Evolutionary conservation across 2,113 vertebrate genomes (phyloP), one percentile per base, ranked within the genome.

Genomic region (Tyto alba): DNA sequence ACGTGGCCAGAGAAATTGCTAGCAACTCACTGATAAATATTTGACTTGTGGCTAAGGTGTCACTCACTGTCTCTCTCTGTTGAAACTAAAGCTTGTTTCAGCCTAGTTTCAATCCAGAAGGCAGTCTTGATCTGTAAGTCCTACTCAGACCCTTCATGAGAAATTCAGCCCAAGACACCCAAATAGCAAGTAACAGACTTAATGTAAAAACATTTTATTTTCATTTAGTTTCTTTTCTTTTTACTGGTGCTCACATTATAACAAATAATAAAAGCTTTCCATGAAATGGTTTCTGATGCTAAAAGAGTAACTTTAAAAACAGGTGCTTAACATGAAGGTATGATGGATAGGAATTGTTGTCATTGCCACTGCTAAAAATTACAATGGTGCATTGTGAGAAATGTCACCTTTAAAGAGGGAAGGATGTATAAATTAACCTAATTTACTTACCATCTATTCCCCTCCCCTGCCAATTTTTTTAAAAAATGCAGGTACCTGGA

Each of bases 401-500:
- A 64, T 52, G 18, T 2, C 30, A 36, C 8, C 16, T 85, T 55
- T 38, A 84, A 71, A 55, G 19, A 73, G 12, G 7, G 69, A 71
- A 81, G 5, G 7, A n/a, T 73, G 19, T 47, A 23, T 41, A 50
- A 69, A 84, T 66, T 18, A 66, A 57, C 4, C 5, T 27, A 66
- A 38, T 53, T 77, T 10, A 15, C 18, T 77, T 41, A n/a, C 18
- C 4, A 23, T 62, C 7, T 75, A 12, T 10, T 4, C 11, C 2
- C 17, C 7, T 8, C 4, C 3, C 22, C 13, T 55, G 15, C 16
- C 32, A 7, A 62, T n/a, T 77, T 78, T 2, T 40, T 50, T 45
- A 53, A 34, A 69, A 67, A 91, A 85, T 88, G 27, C 88, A 99
- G 99, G 13, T 99, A 99, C 88, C 90, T 99, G 97, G 99, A 99